A percentile compares a stretch with the other conserved stretches of the same genome.
Evolutionary conservation across 2,113 vertebrate genomes (phyloP).

Genomic region (Cnemophilus loriae): DNA sequence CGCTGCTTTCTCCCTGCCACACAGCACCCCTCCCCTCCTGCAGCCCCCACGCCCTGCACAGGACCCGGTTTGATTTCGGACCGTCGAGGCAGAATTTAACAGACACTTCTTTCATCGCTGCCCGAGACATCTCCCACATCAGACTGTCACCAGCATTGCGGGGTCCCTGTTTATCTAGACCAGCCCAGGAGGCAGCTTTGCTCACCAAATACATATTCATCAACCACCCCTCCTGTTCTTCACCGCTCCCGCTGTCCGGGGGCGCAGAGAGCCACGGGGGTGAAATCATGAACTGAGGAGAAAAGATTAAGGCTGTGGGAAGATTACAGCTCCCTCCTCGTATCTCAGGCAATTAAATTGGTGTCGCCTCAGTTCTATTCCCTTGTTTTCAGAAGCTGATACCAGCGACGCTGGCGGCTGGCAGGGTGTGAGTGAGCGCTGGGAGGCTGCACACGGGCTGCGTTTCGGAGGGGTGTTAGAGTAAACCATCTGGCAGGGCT

Average conservation of each 20-base stretch:
- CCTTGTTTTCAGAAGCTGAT: neutral
- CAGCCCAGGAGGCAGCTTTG: neutral
- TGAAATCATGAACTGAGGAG: fast-evolving
- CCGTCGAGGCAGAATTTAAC: neutral
- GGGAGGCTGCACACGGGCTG: neutral
- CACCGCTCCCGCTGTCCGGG: fast-evolving
- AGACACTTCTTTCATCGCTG: fast-evolving
- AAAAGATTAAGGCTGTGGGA: neutral
- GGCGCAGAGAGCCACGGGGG: neutral
- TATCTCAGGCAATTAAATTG: fast-evolving
- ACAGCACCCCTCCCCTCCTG: neutral
- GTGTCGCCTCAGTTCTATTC: neutral
- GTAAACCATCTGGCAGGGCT: neutral
- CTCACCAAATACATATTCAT: neutral
- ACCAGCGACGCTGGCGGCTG: neutral
- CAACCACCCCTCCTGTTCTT: fast-evolving
- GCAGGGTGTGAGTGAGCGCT: neutral
- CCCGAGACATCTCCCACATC: no score
- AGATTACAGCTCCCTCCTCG: neutral
- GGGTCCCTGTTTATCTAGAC: neutral
- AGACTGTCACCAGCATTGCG: fast-evolving
- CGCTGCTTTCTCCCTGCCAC: fast-evolving
- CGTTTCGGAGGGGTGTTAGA: neutral
- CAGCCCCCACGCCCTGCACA: fast-evolving
- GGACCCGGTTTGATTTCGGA: neutral